Percentiles rank a stretch among this genome's conserved stretches.
phyloP scores from a whole-genome alignment of 1,140 invertebrate species.

The Leptopilina boulardi region DNA sequence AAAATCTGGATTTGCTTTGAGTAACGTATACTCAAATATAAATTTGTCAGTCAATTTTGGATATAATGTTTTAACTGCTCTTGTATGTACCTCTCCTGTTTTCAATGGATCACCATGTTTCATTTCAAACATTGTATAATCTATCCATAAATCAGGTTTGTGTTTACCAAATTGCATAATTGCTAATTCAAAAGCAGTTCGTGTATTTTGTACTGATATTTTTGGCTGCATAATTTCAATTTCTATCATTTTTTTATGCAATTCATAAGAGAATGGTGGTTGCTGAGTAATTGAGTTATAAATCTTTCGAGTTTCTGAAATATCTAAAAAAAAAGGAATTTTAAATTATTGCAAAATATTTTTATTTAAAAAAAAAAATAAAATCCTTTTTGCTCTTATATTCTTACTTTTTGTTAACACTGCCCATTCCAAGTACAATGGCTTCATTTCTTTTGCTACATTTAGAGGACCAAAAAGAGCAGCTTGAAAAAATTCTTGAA shows the following conservation, averaged over 20 bases:
- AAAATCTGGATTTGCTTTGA: conserved; percentile 60
- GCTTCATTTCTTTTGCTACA: conserved; percentile 72
- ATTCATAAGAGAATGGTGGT: conserved; percentile 72
- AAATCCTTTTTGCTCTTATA: conserved; percentile 22
- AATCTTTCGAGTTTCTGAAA: conserved; percentile 69
- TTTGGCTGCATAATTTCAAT: conserved; percentile 74
- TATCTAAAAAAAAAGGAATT: conserved; percentile 59
- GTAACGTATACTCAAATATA: conserved; percentile 65
- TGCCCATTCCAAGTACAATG: conserved; percentile 75
- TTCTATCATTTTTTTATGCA: conserved; percentile 76
- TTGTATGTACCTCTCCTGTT: conserved; percentile 71
- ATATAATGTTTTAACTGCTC: conserved; percentile 75
- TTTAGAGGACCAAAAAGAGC: conserved; percentile 64
- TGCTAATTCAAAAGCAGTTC: conserved; percentile 73
- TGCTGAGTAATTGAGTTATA: conserved; percentile 69
- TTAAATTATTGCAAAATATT: conserved; percentile 36
- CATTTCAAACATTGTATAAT: conserved; percentile 78
- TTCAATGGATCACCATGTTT: conserved; percentile 72
- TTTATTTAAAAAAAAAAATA: background rate
- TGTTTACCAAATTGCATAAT: conserved; percentile 76
- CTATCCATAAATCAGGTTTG: conserved; percentile 78
- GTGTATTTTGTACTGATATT: conserved; percentile 63
- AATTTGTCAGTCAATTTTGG: conserved; percentile 65
- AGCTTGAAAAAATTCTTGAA: conserved; percentile 73
- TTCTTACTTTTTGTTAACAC: conserved; percentile 68